These are phyloP conservation scores for Oreotrochilus melanogaster DNA, from an alignment of 2,113 vertebrate genomes.

Conservation along the genomic window DNA sequence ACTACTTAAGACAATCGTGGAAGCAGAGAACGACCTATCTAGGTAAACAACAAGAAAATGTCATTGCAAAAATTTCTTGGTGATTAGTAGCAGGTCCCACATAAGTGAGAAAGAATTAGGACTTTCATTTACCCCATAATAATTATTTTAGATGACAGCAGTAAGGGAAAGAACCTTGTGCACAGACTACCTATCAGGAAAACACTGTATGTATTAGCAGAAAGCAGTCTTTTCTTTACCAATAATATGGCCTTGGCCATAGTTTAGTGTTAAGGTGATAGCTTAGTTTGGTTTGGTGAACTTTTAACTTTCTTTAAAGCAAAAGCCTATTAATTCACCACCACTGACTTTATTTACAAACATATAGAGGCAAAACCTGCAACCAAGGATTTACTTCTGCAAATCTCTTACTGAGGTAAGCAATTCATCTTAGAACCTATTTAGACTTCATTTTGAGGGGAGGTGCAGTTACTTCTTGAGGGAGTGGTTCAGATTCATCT, in stretches of 20 bases:
- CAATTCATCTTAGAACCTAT: background rate
- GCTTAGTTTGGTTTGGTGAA: background rate
- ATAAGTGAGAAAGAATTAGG: background rate
- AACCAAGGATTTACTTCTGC: background rate
- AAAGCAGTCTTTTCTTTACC: background rate
- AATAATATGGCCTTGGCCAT: background rate
- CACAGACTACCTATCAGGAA: background rate
- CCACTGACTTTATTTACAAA: background rate
- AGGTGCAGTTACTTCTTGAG: background rate
- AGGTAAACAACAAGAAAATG: background rate
- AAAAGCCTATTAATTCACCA: background rate
- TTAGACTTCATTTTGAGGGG: background rate
- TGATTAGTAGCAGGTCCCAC: background rate
- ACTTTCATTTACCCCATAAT: background rate
- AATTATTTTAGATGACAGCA: background rate
- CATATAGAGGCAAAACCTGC: background rate
- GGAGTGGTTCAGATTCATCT: conserved; percentile 18
- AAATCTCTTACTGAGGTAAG: background rate
- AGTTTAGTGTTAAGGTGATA: background rate
- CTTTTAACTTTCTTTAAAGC: background rate
- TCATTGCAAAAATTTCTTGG: background rate
- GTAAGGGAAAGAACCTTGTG: background rate
- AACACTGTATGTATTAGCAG: background rate
- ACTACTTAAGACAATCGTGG: background rate
- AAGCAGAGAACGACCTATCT: background rate